phyloP scores from a whole-genome alignment of 2,888 invertebrate species.

The Notodonta ziczac region DNA sequence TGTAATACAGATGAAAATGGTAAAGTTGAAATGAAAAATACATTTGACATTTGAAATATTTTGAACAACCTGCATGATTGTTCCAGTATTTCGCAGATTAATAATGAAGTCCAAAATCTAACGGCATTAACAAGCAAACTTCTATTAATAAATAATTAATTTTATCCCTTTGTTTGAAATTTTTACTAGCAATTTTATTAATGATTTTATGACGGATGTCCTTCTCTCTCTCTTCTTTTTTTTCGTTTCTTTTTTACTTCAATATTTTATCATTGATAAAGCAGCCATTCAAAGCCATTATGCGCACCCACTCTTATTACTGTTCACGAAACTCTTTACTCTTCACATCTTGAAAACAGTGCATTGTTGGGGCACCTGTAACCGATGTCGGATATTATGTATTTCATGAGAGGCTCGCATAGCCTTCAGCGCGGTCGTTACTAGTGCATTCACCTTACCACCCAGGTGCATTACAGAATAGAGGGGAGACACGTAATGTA shows the following conservation, averaged over 20 bases:
- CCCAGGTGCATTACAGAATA: constrained; percentile 1
- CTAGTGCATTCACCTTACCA: constrained; percentile 35
- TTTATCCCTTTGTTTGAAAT: too few relatives aligned
- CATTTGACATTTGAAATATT: too few relatives aligned
- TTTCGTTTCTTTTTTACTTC: too few relatives aligned
- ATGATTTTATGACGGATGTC: too few relatives aligned
- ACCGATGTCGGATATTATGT: constrained; percentile 10
- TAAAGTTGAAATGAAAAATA: neutral
- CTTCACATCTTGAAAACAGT: neutral
- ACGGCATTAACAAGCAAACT: too few relatives aligned
- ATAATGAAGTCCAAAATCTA: too few relatives aligned
- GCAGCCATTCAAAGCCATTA: neutral
- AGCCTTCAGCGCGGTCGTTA: constrained; percentile 32
- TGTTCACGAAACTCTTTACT: neutral
- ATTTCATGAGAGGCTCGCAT: constrained; percentile 27
- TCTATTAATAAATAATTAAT: too few relatives aligned
- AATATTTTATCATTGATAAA: too few relatives aligned
- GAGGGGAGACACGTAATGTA: constrained; percentile 2
- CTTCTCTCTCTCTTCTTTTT: too few relatives aligned
- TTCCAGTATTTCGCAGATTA: too few relatives aligned
- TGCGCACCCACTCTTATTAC: neutral
- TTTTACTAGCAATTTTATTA: too few relatives aligned
- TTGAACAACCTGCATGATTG: too few relatives aligned
- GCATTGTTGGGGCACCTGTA: neutral
- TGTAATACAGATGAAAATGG: neutral